phyloP scores from a whole-genome alignment of 2,888 invertebrate genomes.

The Drosophila flavopinicola region DNA sequence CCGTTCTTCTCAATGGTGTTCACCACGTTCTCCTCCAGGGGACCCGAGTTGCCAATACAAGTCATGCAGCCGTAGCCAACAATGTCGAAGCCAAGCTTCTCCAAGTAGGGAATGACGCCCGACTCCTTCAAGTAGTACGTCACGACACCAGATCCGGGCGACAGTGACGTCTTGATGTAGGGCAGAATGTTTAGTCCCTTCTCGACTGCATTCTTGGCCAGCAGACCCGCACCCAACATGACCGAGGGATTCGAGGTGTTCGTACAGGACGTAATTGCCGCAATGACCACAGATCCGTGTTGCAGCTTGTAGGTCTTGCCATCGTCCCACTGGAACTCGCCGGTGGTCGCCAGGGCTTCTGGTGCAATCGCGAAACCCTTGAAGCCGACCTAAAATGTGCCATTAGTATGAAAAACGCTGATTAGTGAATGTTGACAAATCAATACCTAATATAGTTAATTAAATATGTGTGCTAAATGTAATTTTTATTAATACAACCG shows the following conservation, averaged over 20 bases:
- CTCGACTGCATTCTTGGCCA: conserved; percentile 97
- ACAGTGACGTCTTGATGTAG: conserved; percentile 98
- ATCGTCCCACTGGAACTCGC: conserved; percentile 91
- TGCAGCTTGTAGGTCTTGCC: conserved; percentile 91
- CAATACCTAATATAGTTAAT: not conserved
- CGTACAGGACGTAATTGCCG: conserved; percentile 99
- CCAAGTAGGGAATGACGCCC: conserved; percentile 94
- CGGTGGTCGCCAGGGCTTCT: conserved; percentile 87
- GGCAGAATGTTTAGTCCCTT: conserved; percentile 94
- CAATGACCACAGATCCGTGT: conserved; percentile 98
- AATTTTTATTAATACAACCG: too few relatives aligned
- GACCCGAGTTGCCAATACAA: conserved; percentile 99
- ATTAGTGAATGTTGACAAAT: conserved; percentile 6
- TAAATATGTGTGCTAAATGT: too few relatives aligned
- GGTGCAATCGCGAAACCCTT: conserved; percentile 94
- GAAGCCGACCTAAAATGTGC: conserved; percentile 90
- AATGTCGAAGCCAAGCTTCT: conserved; percentile 94
- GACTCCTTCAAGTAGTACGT: conserved; percentile 92
- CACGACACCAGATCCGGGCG: conserved; percentile 97
- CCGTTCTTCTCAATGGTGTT: conserved; percentile 97
- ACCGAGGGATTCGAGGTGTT: conserved; percentile 99
- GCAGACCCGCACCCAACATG: conserved; percentile 97
- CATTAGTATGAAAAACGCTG: conserved; percentile 21
- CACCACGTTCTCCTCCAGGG: conserved; percentile 95
- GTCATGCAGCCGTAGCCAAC: conserved; percentile 99